phyloP scores from a whole-genome alignment of 1,140 invertebrate species.

The Notospermus geniculatus region DNA sequence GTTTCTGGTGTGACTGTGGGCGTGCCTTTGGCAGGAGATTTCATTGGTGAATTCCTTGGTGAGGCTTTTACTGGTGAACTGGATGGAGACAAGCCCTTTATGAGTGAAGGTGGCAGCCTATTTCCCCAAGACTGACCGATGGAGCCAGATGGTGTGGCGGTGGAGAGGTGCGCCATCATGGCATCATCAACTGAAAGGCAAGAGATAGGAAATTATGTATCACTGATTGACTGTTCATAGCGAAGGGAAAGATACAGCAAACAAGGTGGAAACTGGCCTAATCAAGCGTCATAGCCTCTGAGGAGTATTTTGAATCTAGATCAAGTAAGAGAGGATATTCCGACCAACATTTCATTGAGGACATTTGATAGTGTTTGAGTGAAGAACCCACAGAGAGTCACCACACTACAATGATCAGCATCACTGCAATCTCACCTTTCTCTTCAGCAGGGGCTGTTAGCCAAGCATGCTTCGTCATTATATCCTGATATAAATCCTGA shows the following conservation, averaged over 20 bases:
- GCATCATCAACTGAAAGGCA: conserved; percentile 23
- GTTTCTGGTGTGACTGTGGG: conserved; percentile 26
- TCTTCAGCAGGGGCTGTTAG: conserved; percentile 9
- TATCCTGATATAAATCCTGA: conserved; percentile 37
- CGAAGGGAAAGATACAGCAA: too few species aligned
- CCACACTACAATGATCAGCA: too few species aligned
- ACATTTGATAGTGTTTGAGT: too few species aligned
- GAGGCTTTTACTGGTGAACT: conserved; percentile 23
- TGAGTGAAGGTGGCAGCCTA: conserved; percentile 30
- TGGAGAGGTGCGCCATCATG: conserved; percentile 13
- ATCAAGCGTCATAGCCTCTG: too few species aligned
- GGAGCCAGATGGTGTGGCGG: conserved; percentile 1
- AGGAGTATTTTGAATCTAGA: too few species aligned
- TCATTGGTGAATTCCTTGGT: conserved; percentile 21
- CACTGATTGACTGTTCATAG: too few species aligned
- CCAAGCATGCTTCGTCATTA: conserved; percentile 37
- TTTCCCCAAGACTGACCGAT: conserved; percentile 34
- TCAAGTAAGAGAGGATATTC: too few species aligned
- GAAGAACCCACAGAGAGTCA: too few species aligned
- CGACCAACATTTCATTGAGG: too few species aligned
- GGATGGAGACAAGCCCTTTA: conserved; percentile 17
- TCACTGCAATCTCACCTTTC: neutral
- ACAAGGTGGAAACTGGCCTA: too few species aligned
- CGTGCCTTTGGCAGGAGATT: conserved; percentile 25
- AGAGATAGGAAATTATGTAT: neutral